These are phyloP conservation scores for Plebejus argus DNA, from an alignment of 2,888 invertebrate genomes.

Conservation along the genomic window DNA sequence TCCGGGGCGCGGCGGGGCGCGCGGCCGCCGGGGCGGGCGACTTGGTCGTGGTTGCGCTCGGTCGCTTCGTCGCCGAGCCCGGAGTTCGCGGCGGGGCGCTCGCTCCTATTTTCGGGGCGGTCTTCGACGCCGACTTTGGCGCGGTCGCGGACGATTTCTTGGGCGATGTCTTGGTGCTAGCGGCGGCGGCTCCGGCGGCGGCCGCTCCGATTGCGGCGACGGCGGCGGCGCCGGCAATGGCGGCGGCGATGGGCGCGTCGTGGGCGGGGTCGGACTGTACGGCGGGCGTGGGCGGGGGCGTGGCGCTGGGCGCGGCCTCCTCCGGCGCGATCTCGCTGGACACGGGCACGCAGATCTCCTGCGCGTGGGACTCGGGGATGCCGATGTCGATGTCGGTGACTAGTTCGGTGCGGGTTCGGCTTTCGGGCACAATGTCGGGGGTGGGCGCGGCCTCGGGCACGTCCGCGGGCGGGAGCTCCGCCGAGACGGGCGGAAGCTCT, in stretches of 20 bases:
- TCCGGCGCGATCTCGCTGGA: conserved; percentile 64
- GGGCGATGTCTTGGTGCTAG: conserved; percentile 43
- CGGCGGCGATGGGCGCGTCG: conserved; percentile 47
- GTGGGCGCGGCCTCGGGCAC: conserved; percentile 53
- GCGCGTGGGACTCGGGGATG: conserved; percentile 67
- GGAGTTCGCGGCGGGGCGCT: conserved; percentile 50
- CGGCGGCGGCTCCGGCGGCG: conserved; percentile 50
- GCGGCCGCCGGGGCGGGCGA: conserved; percentile 43
- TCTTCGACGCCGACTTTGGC: conserved; percentile 48
- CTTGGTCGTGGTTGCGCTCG: conserved; percentile 42
- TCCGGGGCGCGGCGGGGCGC: conserved; percentile 44
- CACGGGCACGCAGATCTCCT: conserved; percentile 75
- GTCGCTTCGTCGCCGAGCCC: conserved; percentile 46
- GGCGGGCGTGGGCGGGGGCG: conserved; percentile 54
- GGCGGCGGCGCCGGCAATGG: conserved; percentile 53
- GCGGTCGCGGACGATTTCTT: conserved; percentile 50
- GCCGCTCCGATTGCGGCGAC: conserved; percentile 52
- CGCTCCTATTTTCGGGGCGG: conserved; percentile 45
- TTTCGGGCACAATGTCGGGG: conserved; percentile 66
- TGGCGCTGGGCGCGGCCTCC: conserved; percentile 52
- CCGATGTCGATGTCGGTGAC: conserved; percentile 70
- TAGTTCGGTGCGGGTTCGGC: conserved; percentile 56
- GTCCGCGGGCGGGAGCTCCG: conserved; percentile 34
- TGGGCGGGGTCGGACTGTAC: conserved; percentile 45
- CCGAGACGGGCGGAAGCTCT: not conserved